phyloP scores from a whole-genome alignment of 2,113 vertebrate species.

The Pogona vitticeps region DNA sequence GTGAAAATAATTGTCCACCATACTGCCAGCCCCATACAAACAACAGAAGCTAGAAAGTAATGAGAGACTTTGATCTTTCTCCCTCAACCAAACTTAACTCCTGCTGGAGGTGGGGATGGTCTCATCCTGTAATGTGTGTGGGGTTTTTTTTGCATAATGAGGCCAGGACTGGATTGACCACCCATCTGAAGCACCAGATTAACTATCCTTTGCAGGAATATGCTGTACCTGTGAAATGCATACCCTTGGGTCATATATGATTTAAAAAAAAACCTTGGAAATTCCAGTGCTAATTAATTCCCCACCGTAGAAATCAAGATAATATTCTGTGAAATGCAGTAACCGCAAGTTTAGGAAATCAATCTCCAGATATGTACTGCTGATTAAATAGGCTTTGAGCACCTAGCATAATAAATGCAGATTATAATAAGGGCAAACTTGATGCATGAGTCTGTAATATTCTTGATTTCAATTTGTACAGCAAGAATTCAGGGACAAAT shows the following conservation, averaged over 20 bases:
- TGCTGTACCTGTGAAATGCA: not conserved
- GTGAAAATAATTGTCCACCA: no score
- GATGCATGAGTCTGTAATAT: not conserved
- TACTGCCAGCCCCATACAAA: no score
- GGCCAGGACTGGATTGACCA: not conserved
- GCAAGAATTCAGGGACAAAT: not conserved
- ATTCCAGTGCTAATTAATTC: not conserved
- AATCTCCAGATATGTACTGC: no score
- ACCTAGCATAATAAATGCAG: slow-evolving; percentile 1
- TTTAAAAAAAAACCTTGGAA: not conserved
- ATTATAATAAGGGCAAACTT: not conserved
- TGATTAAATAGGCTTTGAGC: not conserved
- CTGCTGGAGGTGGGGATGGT: no score
- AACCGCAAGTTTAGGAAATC: no score
- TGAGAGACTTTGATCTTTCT: no score
- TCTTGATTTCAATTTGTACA: not conserved
- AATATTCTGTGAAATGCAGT: not conserved
- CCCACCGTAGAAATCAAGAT: no score
- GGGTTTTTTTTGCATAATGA: not conserved
- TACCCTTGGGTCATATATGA: not conserved
- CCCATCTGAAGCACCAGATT: not conserved
- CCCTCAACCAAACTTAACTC: no score
- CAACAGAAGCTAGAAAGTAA: no score
- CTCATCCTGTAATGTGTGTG: no score
- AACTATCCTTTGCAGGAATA: not conserved